Evolutionary conservation across 1,140 invertebrate genomes (phyloP).

Genomic region (Drosophila lacteicornis): DNA sequence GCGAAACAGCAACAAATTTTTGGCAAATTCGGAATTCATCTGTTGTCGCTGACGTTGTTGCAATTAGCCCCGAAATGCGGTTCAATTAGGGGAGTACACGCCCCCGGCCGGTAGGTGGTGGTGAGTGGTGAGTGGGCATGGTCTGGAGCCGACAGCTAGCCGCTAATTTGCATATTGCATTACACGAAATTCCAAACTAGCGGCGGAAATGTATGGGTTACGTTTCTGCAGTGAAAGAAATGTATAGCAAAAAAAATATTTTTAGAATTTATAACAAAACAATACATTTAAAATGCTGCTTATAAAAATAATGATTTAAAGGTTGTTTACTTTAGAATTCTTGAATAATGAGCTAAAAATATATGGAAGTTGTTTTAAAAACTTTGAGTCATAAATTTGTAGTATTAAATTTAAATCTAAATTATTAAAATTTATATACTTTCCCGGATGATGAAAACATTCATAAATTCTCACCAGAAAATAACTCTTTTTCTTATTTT

Average conservation of each 20-base stretch:
- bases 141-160: constrained; percentile 14
- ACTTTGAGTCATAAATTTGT: too few relatives aligned
- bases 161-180: constrained; percentile 62
- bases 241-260: too few relatives aligned
- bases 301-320: too few relatives aligned
- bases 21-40: constrained; percentile 28
- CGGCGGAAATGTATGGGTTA: constrained; percentile 7
- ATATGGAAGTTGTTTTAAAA: too few relatives aligned
- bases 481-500: background rate
- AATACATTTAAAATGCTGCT: too few relatives aligned
- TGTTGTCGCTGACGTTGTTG: constrained; percentile 35
- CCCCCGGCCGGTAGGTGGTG: constrained; percentile 4
- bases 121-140: constrained; percentile 6
- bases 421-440: too few relatives aligned
- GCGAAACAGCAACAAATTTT: constrained; percentile 16
- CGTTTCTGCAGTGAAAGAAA: background rate
- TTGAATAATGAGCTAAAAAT: too few relatives aligned
- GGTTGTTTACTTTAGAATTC: too few relatives aligned
- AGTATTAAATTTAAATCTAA: too few relatives aligned
- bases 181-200: constrained; percentile 43
- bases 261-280: too few relatives aligned
- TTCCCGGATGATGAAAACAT: too few relatives aligned
- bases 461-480: too few relatives aligned
- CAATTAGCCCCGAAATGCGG: constrained; percentile 48
- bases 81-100: constrained; percentile 48